These are phyloP conservation scores for Corydoras maculifer DNA, from an alignment of 2,113 vertebrate species.

Conservation along the genomic window DNA sequence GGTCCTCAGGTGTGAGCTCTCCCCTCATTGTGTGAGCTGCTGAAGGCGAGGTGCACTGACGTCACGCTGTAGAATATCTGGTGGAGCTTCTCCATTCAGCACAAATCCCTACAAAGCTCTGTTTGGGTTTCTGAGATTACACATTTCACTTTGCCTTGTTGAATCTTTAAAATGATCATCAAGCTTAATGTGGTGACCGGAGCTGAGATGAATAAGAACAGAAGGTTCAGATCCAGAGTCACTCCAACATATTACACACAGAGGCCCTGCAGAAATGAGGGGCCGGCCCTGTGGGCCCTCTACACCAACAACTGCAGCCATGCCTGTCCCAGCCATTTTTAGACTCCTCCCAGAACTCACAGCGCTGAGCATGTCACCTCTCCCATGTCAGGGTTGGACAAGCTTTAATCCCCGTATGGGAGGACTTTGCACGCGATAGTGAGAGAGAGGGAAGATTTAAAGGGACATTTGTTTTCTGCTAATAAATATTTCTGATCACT, in stretches of 20 bases:
- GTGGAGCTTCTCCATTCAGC: conserved; percentile 38
- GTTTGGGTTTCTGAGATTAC: conserved; percentile 49
- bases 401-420: conserved; percentile 4
- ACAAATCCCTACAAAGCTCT: conserved; percentile 53
- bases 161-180: conserved; percentile 50
- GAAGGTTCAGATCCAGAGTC: conserved; percentile 15
- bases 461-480: too few species aligned
- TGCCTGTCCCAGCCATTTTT: conserved; percentile 1
- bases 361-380: background rate
- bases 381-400: conserved; percentile 17
- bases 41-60: conserved; percentile 43
- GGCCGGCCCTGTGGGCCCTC: conserved; percentile 49
- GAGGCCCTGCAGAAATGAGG: conserved; percentile 6
- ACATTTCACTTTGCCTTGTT: conserved; percentile 47
- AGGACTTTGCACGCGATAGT: background rate
- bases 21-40: conserved; percentile 44
- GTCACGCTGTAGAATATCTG: conserved; percentile 49
- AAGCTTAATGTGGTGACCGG: conserved; percentile 22
- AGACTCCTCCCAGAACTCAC: conserved; percentile 17
- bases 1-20: background rate
- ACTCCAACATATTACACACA: too few species aligned
- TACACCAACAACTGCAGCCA: background rate
- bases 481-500: too few species aligned
- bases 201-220: conserved; percentile 39
- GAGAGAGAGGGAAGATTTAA: too few species aligned